Percentiles rank a stretch among this genome's conserved stretches.
These are phyloP conservation scores for Caloenas nicobarica DNA, from an alignment of 2,113 vertebrate species.

Conservation along the genomic window DNA sequence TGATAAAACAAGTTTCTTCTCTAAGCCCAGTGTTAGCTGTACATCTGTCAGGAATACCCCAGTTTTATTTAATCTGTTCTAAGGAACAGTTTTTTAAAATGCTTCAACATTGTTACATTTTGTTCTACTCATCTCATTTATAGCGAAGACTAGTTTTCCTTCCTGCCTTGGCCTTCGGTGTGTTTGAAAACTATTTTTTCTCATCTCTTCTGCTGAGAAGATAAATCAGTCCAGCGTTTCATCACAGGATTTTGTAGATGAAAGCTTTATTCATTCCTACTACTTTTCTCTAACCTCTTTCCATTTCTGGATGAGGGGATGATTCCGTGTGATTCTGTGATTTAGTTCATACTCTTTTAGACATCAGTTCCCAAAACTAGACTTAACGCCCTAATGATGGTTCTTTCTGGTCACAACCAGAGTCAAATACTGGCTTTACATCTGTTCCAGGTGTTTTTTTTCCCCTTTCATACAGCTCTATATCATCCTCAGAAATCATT, in stretches of 20 bases:
- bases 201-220: background rate
- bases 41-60: background rate
- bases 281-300: background rate
- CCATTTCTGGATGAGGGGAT: no score
- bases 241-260: background rate
- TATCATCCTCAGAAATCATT: background rate
- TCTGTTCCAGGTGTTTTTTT: accelerated
- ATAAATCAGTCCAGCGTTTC: background rate
- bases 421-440: background rate
- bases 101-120: background rate
- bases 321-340: no score
- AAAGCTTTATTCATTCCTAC: background rate
- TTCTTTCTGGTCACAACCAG: background rate
- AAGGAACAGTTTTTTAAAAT: background rate
- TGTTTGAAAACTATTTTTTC: background rate
- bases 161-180: background rate
- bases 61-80: background rate
- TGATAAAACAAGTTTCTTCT: no score
- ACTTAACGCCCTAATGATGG: accelerated
- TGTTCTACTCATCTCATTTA: background rate
- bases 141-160: background rate
- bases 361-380: background rate
- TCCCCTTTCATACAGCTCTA: background rate
- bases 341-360: background rate
- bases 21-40: no score